Evolutionary conservation across 2,888 invertebrate genomes (phyloP).

Genomic region (Coenonympha arcania): DNA sequence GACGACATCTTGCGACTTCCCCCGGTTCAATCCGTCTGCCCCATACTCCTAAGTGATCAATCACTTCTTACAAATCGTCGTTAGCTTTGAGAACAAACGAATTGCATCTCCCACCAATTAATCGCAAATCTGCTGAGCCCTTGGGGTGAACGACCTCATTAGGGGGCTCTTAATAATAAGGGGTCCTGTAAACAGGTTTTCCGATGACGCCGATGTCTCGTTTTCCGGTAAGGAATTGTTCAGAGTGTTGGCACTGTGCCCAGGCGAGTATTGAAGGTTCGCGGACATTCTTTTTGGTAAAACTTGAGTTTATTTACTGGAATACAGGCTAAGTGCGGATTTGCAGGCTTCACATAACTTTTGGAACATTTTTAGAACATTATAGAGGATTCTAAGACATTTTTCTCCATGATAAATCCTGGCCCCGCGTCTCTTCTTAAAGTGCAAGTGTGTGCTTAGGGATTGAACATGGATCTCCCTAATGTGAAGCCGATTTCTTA

Average conservation of each 20-base stretch:
- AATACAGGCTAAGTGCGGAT: no score
- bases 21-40: neutral
- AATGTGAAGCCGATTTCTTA: no score
- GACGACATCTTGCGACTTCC: constrained; percentile 1
- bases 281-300: no score
- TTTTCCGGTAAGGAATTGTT: constrained; percentile 1
- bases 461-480: no score
- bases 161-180: constrained; percentile 25
- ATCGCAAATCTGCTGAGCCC: constrained; percentile 55
- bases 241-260: neutral
- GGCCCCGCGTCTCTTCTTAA: no score
- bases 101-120: constrained; percentile 56
- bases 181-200: constrained; percentile 11
- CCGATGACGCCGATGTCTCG: constrained; percentile 1
- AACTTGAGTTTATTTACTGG: no score
- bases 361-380: no score
- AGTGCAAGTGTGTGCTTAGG: no score
- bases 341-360: no score
- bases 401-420: no score
- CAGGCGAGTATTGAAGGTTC: neutral
- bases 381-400: no score
- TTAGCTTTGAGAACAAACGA: constrained; percentile 31
- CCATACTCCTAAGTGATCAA: constrained; percentile 6
- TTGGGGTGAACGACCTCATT: constrained; percentile 55
- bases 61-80: constrained; percentile 16